Evolutionary conservation across 2,888 invertebrate genomes (phyloP).

Genomic region (Crossocerus cetratus): DNA sequence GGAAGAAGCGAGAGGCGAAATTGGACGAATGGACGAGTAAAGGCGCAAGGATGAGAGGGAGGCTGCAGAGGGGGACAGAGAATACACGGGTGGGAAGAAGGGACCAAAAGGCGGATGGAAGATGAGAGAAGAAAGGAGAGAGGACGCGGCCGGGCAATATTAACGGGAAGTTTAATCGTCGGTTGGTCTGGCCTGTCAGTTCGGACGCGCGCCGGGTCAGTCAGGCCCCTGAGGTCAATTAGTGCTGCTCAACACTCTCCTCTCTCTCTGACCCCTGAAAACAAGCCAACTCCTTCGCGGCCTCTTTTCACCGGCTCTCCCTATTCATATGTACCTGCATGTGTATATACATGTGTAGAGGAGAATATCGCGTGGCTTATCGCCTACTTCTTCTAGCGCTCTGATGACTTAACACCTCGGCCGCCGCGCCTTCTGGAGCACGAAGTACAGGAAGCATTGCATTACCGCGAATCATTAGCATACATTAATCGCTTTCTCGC

Average conservation of each 20-base stretch:
- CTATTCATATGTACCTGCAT: too few species aligned
- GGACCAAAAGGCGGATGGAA: neutral
- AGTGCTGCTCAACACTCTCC: slow-evolving; percentile 74
- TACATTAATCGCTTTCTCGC: slow-evolving; percentile 67
- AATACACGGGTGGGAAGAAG: slow-evolving; percentile 23
- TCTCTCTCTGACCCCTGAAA: slow-evolving; percentile 64
- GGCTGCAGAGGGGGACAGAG: slow-evolving; percentile 30
- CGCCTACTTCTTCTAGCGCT: neutral
- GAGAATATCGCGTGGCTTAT: neutral
- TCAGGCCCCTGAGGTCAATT: slow-evolving; percentile 75
- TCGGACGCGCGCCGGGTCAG: slow-evolving; percentile 75
- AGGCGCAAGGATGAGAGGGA: slow-evolving; percentile 34
- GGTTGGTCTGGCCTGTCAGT: slow-evolving; percentile 71
- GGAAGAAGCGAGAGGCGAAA: slow-evolving; percentile 36
- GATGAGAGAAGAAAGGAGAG: slow-evolving; percentile 41
- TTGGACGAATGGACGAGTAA: slow-evolving; percentile 39
- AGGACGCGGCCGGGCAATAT: slow-evolving; percentile 65
- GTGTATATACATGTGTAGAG: neutral
- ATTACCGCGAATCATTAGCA: slow-evolving; percentile 51
- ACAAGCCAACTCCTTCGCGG: slow-evolving; percentile 52
- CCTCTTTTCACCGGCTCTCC: neutral
- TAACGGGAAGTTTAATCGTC: slow-evolving; percentile 76
- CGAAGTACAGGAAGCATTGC: neutral
- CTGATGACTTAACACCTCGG: neutral
- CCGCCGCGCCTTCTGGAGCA: neutral